Percentiles rank a stretch among this genome's conserved stretches.
phyloP scores from a whole-genome alignment of 2,888 invertebrate genomes.

The Lacanobia oleracea region DNA sequence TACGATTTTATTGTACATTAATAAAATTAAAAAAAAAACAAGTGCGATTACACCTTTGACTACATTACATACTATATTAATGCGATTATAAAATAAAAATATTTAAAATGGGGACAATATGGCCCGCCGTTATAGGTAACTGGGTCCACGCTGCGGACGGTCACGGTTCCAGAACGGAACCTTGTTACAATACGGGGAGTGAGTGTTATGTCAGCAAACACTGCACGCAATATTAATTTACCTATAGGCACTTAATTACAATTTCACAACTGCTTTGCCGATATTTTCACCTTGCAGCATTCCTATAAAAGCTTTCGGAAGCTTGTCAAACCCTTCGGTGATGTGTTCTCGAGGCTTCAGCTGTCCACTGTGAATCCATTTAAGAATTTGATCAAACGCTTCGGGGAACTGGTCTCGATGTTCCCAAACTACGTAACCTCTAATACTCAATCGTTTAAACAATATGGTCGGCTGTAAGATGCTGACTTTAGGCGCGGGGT shows the following conservation, averaged over 20 bases:
- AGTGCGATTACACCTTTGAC: no score
- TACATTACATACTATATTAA: no score
- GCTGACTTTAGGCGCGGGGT: slow-evolving; percentile 73
- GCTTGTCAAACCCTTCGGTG: neutral
- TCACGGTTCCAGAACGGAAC: no score
- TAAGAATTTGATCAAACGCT: slow-evolving; percentile 89
- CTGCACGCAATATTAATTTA: no score
- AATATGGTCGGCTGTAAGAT: slow-evolving; percentile 90
- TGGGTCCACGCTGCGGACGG: no score
- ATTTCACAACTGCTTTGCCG: neutral
- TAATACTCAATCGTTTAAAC: slow-evolving; percentile 90
- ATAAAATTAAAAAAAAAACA: no score
- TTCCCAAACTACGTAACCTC: slow-evolving; percentile 90
- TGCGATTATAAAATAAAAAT: no score
- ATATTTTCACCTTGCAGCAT: neutral
- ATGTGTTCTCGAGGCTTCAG: slow-evolving; percentile 69
- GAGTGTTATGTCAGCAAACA: no score
- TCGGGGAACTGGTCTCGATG: slow-evolving; percentile 88
- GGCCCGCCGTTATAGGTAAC: no score
- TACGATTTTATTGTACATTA: no score
- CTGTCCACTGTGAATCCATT: slow-evolving; percentile 79
- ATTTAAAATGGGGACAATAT: no score
- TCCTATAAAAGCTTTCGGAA: neutral
- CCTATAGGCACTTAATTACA: neutral
- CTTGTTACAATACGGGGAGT: no score